Percentiles rank a stretch among this genome's conserved stretches.
Conservation (phyloP, 2,797 vertebrate genomes). For the Lutjanus campechanus region DNA sequence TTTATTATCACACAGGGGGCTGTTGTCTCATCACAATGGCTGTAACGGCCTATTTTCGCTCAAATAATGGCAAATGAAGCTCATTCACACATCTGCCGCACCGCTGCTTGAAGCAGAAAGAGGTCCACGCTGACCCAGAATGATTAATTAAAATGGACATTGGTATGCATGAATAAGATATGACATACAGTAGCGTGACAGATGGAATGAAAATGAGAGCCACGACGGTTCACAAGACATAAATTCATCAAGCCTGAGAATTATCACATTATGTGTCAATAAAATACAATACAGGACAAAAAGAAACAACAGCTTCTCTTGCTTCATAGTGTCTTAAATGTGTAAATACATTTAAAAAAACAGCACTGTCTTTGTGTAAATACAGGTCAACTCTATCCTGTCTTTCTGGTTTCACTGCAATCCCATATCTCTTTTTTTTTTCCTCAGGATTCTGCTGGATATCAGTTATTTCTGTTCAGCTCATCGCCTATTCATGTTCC, state of each 20-base stretch:
- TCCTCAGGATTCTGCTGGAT: constrained; percentile 21
- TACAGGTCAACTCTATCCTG: constrained; percentile 7
- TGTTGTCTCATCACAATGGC: constrained; percentile 70
- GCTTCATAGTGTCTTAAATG: constrained; percentile 1
- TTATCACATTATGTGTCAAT: constrained; percentile 18
- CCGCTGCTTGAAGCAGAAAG: constrained; percentile 65
- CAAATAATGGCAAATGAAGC: constrained; percentile 74
- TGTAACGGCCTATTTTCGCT: constrained; percentile 72
- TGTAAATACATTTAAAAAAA: not conserved
- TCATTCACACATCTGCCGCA: constrained; percentile 74
- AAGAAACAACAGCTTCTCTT: not conserved
- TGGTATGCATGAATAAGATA: constrained; percentile 76
- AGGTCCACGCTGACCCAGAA: constrained; percentile 74
- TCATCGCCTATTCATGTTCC: constrained; percentile 28
- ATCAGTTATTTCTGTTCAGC: constrained; percentile 35
- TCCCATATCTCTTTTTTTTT: constrained; percentile 54
- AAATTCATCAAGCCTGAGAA: constrained; percentile 29
- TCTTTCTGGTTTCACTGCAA: constrained; percentile 23
- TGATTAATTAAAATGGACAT: constrained; percentile 82
- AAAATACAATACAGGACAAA: constrained; percentile 6
- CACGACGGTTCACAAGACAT: constrained; percentile 14
- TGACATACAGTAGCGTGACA: constrained; percentile 64
- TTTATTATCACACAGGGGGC: constrained; percentile 51
- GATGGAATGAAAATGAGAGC: constrained; percentile 71
- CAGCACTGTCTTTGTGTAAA: not conserved